A percentile compares a stretch with the other conserved stretches of the same genome.
phyloP scores from a whole-genome alignment of 2,888 invertebrate species.

The Matsumyia berberina region DNA sequence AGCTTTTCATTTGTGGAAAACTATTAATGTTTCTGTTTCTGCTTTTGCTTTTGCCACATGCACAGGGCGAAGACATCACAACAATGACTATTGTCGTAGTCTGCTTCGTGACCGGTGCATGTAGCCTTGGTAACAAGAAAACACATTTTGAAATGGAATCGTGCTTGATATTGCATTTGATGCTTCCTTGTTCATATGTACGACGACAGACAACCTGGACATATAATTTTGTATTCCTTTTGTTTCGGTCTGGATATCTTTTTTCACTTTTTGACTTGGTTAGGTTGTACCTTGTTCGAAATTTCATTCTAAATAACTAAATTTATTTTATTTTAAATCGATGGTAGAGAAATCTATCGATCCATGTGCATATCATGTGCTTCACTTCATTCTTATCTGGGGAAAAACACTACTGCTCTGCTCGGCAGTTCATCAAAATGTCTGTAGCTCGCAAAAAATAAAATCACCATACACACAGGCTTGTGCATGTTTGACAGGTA shows the following conservation, averaged over 20 bases:
- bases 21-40: background rate
- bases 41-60: slow-evolving; percentile 1
- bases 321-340: background rate
- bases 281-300: background rate
- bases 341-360: slow-evolving; percentile 12
- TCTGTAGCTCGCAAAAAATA: slow-evolving; percentile 2
- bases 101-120: slow-evolving; percentile 11
- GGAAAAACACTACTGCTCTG: slow-evolving; percentile 4
- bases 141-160: background rate
- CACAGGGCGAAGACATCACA: background rate
- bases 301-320: background rate
- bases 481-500: slow-evolving; percentile 3
- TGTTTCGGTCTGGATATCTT: background rate
- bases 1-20: background rate
- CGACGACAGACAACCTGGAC: background rate
- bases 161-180: background rate
- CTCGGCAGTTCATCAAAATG: slow-evolving; percentile 23
- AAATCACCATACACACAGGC: background rate
- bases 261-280: background rate
- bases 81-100: slow-evolving; percentile 12
- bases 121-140: slow-evolving; percentile 11
- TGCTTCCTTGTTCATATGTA: background rate
- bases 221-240: background rate
- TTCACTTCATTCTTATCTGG: slow-evolving; percentile 37
- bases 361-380: slow-evolving; percentile 38